Base-by-base conservation (phyloP, 2,888 invertebrate species). In the Caenorhabditis sp. region DNA sequence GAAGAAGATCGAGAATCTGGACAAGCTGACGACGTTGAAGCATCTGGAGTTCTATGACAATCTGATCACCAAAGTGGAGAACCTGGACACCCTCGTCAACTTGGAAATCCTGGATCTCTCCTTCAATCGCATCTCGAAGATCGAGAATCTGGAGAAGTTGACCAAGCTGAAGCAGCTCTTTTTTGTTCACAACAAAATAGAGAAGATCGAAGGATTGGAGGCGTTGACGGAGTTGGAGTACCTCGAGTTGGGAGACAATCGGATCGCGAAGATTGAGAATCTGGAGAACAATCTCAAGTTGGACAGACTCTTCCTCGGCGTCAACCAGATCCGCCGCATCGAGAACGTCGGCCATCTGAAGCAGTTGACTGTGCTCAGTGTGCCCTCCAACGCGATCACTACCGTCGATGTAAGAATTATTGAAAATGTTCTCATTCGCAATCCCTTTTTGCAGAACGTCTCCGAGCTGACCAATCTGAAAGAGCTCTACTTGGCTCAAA, bases 41-140 rank as follows among this genome's bases (percentile, higher is more conserved):
- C 95, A 97, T 89, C 90, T 99, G 56, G 98, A 99, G 89, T 91
- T 99, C 4, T 96, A 98, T 90, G 99, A 99, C 90, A 99, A 99
- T 91, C 96, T 78, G 72, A 77, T 82, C 7, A 37, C 43, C 2
- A 92, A 93, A 82, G 95, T 99, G 83, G 96, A 97, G 90, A 96
- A 95, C 89, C 91, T 99, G 74, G 94, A 94, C 70, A 90, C 92
- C 9, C 92, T 99, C 11, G 93, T 94, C 2, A 96, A 97, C 91
- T 91, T 99, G 59, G 93, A 95, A 95, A 95, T 92, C 75, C 91
- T 99, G 78, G 99, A 99, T 90, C 90, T 99, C 30, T 98, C 98
- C 2, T 98, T 96, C 90, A 99, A 99, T 91, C 93, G 96, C 63
- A 90, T 91, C 43, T 79, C 83, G 22, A 89, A 89, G 78, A 89